phyloP scores from a whole-genome alignment of 2,113 vertebrate genomes.

The Seriola dumerili region DNA sequence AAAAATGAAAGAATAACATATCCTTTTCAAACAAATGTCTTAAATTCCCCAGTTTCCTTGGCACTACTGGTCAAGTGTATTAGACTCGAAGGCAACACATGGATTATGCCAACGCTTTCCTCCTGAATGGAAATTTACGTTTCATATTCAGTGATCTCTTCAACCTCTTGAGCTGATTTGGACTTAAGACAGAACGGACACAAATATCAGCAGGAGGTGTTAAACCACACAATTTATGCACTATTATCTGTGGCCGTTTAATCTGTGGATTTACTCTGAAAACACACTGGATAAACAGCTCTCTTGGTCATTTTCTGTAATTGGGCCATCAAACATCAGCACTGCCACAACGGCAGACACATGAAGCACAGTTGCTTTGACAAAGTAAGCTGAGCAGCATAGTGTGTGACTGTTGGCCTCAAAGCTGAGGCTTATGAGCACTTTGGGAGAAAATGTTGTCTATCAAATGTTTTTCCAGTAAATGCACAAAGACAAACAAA shows the following conservation, averaged over 20 bases:
- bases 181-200: slow-evolving; percentile 27
- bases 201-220: slow-evolving; percentile 38
- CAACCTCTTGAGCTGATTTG: slow-evolving; percentile 44
- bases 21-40: slow-evolving; percentile 44
- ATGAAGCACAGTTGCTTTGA: slow-evolving; percentile 42
- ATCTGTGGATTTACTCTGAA: slow-evolving; percentile 46
- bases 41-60: slow-evolving; percentile 34
- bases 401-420: slow-evolving; percentile 26
- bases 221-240: slow-evolving; percentile 20
- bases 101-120: slow-evolving; percentile 41
- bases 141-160: slow-evolving; percentile 24
- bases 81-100: slow-evolving; percentile 18
- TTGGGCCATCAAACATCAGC: slow-evolving; percentile 52
- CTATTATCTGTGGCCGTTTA: slow-evolving; percentile 31
- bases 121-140: slow-evolving; percentile 30
- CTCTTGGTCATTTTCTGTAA: slow-evolving; percentile 59
- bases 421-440: slow-evolving; percentile 28
- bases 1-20: slow-evolving; percentile 30
- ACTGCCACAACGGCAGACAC: slow-evolving; percentile 40
- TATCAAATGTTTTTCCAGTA: slow-evolving; percentile 5
- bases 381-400: slow-evolving; percentile 37
- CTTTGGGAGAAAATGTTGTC: slow-evolving; percentile 29
- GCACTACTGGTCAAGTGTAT: slow-evolving; percentile 20
- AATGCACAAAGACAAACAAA: slow-evolving; percentile 3
- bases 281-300: slow-evolving; percentile 45